These are phyloP conservation scores for Phalloptychus januarius DNA, from an alignment of 2,797 vertebrate species.

Conservation along the genomic window DNA sequence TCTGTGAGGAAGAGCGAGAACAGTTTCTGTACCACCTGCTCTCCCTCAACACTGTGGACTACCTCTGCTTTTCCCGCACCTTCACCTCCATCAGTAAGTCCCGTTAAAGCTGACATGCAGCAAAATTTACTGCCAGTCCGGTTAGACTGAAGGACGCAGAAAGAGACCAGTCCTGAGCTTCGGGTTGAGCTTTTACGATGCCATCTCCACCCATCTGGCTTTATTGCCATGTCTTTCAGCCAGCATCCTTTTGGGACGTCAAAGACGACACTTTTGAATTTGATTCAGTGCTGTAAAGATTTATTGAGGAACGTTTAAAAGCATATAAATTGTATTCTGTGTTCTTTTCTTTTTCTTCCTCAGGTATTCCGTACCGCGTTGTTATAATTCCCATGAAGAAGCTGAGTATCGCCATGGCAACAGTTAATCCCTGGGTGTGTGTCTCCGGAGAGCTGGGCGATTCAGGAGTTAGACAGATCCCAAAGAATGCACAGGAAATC, in stretches of 20 bases:
- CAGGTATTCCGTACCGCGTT: constrained; percentile 94
- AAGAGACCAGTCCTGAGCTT: not conserved
- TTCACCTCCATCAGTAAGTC: constrained; percentile 96
- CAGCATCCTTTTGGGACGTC: constrained; percentile 11
- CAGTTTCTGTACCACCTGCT: constrained; percentile 98
- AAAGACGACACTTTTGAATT: constrained; percentile 2
- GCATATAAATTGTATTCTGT: not conserved
- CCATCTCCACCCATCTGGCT: not conserved
- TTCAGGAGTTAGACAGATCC: constrained; percentile 92
- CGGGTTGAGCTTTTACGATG: constrained; percentile 7
- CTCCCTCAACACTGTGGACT: constrained; percentile 97
- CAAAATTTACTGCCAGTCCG: constrained; percentile 16
- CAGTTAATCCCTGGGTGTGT: constrained; percentile 96
- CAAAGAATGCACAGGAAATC: constrained; percentile 95
- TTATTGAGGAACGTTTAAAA: not conserved
- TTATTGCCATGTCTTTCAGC: constrained; percentile 1
- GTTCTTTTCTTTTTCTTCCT: constrained; percentile 28
- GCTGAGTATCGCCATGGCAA: constrained; percentile 95
- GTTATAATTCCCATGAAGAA: constrained; percentile 98
- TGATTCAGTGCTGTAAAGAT: not conserved
- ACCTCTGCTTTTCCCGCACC: constrained; percentile 97
- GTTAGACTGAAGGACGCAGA: constrained; percentile 10
- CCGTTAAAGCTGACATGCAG: constrained; percentile 11
- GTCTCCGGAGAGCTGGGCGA: constrained; percentile 95
- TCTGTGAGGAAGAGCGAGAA: constrained; percentile 96